Evolutionary conservation across 2,113 vertebrate species (phyloP), one percentile per base, ranked within the genome.

Genomic region (Leiothrix lutea): DNA sequence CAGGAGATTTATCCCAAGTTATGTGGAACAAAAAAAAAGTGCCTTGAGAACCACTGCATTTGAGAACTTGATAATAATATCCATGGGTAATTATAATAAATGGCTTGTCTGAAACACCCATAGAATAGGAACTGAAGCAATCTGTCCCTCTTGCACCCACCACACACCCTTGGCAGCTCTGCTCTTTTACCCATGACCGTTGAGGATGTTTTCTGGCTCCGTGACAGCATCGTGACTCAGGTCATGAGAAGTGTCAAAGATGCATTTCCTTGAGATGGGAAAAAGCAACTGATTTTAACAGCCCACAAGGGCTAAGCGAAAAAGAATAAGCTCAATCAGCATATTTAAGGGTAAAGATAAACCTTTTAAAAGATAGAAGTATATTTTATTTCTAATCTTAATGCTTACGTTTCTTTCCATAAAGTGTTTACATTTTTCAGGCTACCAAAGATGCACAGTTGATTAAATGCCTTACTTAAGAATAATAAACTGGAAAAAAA

Each of bases 201-300:
- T 97, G 96, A 97, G 95, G 96, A 97, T 94, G 97, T 97, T 97
- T 98, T 97, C 97, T 98, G 98, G 98, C 98, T 98, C 96, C 50
- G 73, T 92, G 97, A 98, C 98, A 98, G 97, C 97, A 97, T 94
- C 94, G 92, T 97, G 97, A 98, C 97, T 97, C 97, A 98, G 98
- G 98, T 98, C 98, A 98, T 98, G 98, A 99, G 98, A 99, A 99
- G 98, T 99, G 98, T 98, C 98, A 98, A 98, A 98, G 98, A 98
- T 98, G 95, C 97, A 98, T 98, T 98, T 98, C 98, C 97, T 98
- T 97, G 92, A 97, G 97, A 98, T 98, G 98, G 98, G 98, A 98
- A 98, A 98, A 92, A 97, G 95, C 97, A 98, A 97, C 95, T 85
- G 90, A 97, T 97, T 98, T 98, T 97, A 97, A 97, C 94, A 96